These are phyloP conservation scores for Osmerus mordax DNA, from an alignment of 2,113 vertebrate genomes.

Conservation along the genomic window DNA sequence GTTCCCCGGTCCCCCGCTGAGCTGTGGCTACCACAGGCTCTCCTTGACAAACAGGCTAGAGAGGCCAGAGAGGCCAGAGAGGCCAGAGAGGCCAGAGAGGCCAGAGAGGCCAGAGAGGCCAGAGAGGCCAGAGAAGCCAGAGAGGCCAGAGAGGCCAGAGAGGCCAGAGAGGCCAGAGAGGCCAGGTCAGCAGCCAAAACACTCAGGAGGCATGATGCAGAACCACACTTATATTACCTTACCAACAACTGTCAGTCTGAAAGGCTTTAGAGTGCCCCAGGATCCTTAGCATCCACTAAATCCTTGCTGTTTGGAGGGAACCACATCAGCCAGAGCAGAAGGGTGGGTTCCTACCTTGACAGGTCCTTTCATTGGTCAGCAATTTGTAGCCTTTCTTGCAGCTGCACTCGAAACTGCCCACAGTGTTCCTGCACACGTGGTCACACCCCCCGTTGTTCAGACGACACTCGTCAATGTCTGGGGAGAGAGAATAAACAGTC, in stretches of 20 bases:
- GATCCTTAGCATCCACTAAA: neutral
- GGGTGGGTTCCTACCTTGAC: slow-evolving; percentile 80
- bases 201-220: neutral
- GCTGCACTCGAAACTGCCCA: slow-evolving; percentile 97
- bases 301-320: neutral
- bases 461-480: slow-evolving; percentile 95
- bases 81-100: slow-evolving; percentile 23
- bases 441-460: slow-evolving; percentile 95
- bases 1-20: slow-evolving; percentile 50
- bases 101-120: slow-evolving; percentile 20
- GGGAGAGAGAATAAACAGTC: slow-evolving; percentile 23
- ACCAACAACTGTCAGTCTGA: too few species aligned
- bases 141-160: slow-evolving; percentile 30
- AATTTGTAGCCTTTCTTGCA: slow-evolving; percentile 98
- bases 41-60: slow-evolving; percentile 40
- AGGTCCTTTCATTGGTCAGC: slow-evolving; percentile 94
- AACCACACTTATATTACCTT: too few species aligned
- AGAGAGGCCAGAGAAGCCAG: slow-evolving; percentile 33
- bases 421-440: slow-evolving; percentile 95
- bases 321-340: too few species aligned
- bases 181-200: slow-evolving; percentile 12
- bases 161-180: slow-evolving; percentile 30
- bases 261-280: too few species aligned
- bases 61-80: slow-evolving; percentile 25
- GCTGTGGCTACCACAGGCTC: slow-evolving; percentile 49